phyloP scores from a whole-genome alignment of 2,888 invertebrate genomes.

The Acanthopleura granulata region DNA sequence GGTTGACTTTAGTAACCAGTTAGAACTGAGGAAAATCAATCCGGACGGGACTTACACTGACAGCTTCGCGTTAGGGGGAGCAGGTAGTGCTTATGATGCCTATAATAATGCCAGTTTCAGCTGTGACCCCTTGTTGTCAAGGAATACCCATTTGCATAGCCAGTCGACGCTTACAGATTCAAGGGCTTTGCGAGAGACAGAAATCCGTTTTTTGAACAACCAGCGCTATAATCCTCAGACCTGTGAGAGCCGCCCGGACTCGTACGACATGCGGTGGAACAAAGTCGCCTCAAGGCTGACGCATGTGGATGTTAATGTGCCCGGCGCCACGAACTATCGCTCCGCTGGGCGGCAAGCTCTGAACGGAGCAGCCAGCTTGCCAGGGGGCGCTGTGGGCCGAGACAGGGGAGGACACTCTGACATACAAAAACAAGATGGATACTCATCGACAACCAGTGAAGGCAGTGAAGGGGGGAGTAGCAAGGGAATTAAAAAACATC shows the following conservation, averaged over 20 bases:
- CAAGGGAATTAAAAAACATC: background rate
- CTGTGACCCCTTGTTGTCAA: background rate
- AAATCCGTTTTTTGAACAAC: slow-evolving; percentile 56
- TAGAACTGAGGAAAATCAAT: slow-evolving; percentile 38
- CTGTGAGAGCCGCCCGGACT: background rate
- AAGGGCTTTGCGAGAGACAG: slow-evolving; percentile 53
- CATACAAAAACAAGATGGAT: background rate
- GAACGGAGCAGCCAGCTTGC: background rate
- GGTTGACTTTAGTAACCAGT: slow-evolving; percentile 38
- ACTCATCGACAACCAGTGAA: background rate
- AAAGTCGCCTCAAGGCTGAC: background rate
- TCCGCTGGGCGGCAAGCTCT: background rate
- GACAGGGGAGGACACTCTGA: too few relatives aligned
- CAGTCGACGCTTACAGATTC: slow-evolving; percentile 51
- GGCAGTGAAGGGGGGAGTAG: background rate
- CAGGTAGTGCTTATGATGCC: slow-evolving; percentile 3
- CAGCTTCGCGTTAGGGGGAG: slow-evolving; percentile 22
- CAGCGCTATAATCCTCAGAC: slow-evolving; percentile 22
- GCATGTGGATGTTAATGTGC: slow-evolving; percentile 5
- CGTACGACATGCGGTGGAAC: slow-evolving; percentile 13
- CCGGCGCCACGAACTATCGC: slow-evolving; percentile 1
- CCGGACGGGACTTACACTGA: slow-evolving; percentile 42
- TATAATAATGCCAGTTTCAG: background rate
- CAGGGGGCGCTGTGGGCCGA: background rate
- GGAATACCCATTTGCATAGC: slow-evolving; percentile 23